Conservation (phyloP, 2,888 invertebrate genomes). For the Hipparchia semele region DNA sequence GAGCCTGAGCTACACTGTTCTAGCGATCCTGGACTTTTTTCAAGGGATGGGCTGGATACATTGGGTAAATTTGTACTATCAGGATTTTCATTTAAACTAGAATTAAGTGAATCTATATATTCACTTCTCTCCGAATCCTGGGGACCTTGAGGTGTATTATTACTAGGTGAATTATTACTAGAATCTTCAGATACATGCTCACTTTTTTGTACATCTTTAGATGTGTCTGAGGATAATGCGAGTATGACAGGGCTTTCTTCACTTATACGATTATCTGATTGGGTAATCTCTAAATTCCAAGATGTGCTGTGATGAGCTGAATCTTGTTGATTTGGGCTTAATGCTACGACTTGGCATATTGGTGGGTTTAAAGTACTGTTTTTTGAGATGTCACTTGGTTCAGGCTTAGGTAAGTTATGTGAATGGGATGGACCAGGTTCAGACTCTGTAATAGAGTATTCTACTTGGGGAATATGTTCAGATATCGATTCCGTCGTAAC, state of each 20-base stretch:
- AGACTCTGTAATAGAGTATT: constrained; percentile 62
- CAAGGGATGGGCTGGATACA: constrained; percentile 47
- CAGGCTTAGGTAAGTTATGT: constrained; percentile 51
- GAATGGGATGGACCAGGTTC: constrained; percentile 49
- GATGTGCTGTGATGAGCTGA: constrained; percentile 58
- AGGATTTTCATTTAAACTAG: constrained; percentile 45
- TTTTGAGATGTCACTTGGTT: constrained; percentile 44
- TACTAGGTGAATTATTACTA: constrained; percentile 43
- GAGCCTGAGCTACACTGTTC: constrained; percentile 64
- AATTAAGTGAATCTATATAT: constrained; percentile 67
- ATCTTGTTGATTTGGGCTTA: constrained; percentile 52
- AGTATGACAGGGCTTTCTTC: constrained; percentile 74
- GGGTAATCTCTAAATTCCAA: constrained; percentile 64
- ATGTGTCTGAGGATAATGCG: constrained; percentile 62
- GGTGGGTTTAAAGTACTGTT: constrained; percentile 55
- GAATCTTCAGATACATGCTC: constrained; percentile 44
- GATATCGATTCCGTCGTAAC: constrained; percentile 72
- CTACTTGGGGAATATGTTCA: constrained; percentile 70
- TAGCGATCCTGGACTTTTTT: constrained; percentile 47
- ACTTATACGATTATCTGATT: constrained; percentile 66
- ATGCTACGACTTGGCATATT: constrained; percentile 47
- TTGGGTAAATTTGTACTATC: constrained; percentile 47
- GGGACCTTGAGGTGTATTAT: constrained; percentile 49
- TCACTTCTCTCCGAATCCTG: constrained; percentile 62
- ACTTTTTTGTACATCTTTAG: constrained; percentile 56